phyloP scores from a whole-genome alignment of 2,113 vertebrate genomes.

The Ceyx cyanopectus region DNA sequence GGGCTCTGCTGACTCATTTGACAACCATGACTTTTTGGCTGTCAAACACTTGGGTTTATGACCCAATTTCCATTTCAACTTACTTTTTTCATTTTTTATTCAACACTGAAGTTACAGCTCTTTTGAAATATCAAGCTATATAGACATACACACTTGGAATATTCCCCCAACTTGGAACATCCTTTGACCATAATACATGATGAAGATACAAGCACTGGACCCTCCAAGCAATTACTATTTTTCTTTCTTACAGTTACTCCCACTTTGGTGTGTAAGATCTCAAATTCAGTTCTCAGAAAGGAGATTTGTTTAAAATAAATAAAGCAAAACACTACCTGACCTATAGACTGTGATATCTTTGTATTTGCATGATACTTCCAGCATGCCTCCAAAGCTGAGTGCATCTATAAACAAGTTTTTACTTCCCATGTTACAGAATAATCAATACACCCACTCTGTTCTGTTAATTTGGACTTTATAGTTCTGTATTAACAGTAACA shows the following conservation, averaged over 20 bases:
- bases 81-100: neutral
- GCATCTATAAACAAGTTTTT: neutral
- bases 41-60: neutral
- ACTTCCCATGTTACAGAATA: neutral
- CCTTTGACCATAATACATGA: accelerated
- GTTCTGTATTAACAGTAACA: neutral
- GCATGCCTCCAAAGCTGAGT: neutral
- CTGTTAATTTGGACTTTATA: neutral
- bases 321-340: too few species aligned
- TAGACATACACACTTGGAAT: neutral
- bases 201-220: neutral
- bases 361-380: neutral
- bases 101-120: neutral
- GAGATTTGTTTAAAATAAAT: neutral
- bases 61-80: neutral
- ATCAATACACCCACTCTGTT: neutral
- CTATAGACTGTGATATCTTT: neutral
- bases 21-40: neutral
- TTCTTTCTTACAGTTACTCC: neutral
- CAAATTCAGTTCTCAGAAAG: neutral
- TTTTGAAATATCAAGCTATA: neutral
- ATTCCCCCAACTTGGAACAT: neutral
- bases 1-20: neutral
- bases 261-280: neutral
- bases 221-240: neutral